phyloP scores from a whole-genome alignment of 1,140 invertebrate species.

The Philotrypesis tridentata region DNA sequence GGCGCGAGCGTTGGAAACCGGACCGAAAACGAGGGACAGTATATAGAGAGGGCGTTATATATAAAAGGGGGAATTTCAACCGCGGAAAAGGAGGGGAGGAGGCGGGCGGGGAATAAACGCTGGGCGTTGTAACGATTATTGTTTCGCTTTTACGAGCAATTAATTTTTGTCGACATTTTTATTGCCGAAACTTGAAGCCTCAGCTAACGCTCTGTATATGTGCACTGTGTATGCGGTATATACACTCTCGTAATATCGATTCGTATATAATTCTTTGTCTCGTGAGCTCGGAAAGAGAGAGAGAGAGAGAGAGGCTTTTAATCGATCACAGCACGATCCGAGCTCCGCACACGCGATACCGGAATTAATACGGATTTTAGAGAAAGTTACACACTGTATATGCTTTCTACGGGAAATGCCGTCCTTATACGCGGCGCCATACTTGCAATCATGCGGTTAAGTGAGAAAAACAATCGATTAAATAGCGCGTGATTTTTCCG shows the following conservation, averaged over 20 bases:
- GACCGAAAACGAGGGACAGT: background rate
- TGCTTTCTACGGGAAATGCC: too few relatives aligned
- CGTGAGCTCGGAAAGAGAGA: background rate
- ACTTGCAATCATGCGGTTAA: too few relatives aligned
- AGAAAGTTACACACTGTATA: too few relatives aligned
- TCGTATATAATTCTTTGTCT: slow-evolving; percentile 3
- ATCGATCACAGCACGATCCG: background rate
- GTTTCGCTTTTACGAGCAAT: slow-evolving; percentile 59
- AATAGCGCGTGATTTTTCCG: too few relatives aligned
- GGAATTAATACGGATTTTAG: background rate
- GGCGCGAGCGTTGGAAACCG: background rate
- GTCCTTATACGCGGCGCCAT: too few relatives aligned
- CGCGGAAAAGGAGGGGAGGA: background rate
- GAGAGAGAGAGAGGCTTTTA: too few relatives aligned
- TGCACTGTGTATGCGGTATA: background rate
- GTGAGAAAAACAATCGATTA: too few relatives aligned
- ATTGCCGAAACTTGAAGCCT: slow-evolving; percentile 48
- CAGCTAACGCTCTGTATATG: too few relatives aligned
- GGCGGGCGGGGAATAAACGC: slow-evolving; percentile 51
- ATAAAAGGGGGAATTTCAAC: background rate
- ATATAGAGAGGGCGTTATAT: background rate
- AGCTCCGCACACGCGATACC: background rate
- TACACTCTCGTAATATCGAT: background rate
- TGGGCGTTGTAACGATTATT: slow-evolving; percentile 55
- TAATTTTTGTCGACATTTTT: slow-evolving; percentile 61